phyloP scores from a whole-genome alignment of 2,797 vertebrate genomes.

The Crax fasciolata region DNA sequence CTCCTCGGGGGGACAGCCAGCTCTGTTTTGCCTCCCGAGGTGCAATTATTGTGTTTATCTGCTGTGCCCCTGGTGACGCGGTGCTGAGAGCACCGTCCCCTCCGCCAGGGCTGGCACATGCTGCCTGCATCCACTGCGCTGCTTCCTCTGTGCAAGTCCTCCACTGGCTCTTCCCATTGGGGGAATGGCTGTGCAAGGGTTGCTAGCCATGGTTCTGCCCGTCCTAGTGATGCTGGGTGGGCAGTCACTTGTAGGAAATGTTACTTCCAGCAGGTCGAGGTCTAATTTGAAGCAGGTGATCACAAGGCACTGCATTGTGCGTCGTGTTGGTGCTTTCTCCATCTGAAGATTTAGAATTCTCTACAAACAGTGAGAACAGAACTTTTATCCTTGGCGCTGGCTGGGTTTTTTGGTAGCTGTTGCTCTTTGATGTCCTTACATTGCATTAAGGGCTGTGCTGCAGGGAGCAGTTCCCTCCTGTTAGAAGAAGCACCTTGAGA shows the following conservation, averaged over 20 bases:
- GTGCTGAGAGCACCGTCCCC: neutral
- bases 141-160: neutral
- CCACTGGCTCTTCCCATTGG: neutral
- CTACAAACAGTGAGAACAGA: neutral
- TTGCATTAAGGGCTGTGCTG: neutral
- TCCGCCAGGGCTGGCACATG: neutral
- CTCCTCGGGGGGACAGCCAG: constrained; percentile 80
- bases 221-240: neutral
- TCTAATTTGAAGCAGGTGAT: neutral
- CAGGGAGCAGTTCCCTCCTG: neutral
- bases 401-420: neutral
- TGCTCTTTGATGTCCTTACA: neutral
- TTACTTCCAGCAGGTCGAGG: neutral
- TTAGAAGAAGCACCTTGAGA: neutral
- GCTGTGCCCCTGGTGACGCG: neutral
- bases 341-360: neutral
- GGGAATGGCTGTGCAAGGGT: neutral
- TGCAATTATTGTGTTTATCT: constrained; percentile 87
- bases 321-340: neutral
- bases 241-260: neutral
- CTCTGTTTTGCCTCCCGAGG: constrained; percentile 85
- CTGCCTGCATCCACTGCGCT: neutral
- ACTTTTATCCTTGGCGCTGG: neutral
- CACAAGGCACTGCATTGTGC: neutral
- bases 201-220: fast-evolving